A percentile compares a stretch with the other conserved stretches of the same genome.
phyloP scores from a whole-genome alignment of 2,113 vertebrate genomes.

The Oncorhynchus keta region DNA sequence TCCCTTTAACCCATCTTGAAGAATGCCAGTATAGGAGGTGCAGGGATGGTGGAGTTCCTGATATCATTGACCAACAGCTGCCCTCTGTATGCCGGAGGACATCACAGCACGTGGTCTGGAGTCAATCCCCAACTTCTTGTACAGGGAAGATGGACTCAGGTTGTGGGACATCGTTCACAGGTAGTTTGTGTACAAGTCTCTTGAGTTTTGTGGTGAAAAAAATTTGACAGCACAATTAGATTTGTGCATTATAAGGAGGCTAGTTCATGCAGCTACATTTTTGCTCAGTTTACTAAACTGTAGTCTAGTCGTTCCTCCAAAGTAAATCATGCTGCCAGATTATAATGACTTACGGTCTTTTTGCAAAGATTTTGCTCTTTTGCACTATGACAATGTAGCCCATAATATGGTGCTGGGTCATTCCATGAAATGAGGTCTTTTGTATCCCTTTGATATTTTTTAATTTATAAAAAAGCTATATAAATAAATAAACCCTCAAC shows the following conservation, averaged over 20 bases:
- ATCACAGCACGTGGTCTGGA: conserved; percentile 55
- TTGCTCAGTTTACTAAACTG: too few species aligned
- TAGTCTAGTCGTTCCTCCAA: too few species aligned
- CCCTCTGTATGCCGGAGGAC: conserved; percentile 69
- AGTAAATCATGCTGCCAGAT: too few species aligned
- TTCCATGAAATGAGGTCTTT: too few species aligned
- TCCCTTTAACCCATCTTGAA: not conserved
- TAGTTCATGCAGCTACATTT: too few species aligned
- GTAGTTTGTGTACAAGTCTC: not conserved
- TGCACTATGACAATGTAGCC: too few species aligned
- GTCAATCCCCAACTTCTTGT: conserved; percentile 61
- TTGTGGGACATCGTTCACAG: not conserved
- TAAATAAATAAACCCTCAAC: too few species aligned
- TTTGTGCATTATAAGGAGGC: not conserved
- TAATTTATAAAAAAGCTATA: too few species aligned
- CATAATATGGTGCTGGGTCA: too few species aligned
- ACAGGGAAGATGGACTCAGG: conserved; percentile 64
- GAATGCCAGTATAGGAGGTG: not conserved
- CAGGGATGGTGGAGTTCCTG: not conserved
- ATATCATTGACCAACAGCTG: not conserved
- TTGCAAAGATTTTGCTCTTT: too few species aligned
- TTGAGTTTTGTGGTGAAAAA: not conserved
- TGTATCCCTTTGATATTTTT: too few species aligned
- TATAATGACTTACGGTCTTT: too few species aligned
- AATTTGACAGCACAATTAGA: not conserved